phyloP scores from a whole-genome alignment of 2,888 invertebrate genomes.

The Trachelus tabidus region DNA sequence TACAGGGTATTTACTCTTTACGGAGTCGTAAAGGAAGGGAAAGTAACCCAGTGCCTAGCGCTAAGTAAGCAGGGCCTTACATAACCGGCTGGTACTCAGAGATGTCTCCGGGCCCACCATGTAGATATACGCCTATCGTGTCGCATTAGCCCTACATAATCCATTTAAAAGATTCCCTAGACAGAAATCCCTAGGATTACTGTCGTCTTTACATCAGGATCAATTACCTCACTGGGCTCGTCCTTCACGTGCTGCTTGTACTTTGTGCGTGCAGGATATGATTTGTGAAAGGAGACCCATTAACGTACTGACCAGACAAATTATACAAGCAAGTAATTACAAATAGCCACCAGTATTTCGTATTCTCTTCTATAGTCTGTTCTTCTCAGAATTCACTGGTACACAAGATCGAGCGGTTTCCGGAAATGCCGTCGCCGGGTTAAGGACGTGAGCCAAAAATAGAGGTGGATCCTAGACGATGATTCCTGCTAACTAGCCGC shows the following conservation, averaged over 20 bases:
- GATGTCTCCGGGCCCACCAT: constrained; percentile 13
- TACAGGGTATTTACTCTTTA: constrained; percentile 41
- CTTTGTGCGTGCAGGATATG: background rate
- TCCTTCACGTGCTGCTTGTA: background rate
- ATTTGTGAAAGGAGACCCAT: background rate
- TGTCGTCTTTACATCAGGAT: background rate
- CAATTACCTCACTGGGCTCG: background rate
- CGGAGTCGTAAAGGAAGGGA: constrained; percentile 62
- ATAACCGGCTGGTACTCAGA: constrained; percentile 39
- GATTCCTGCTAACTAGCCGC: background rate
- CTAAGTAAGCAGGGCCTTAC: constrained; percentile 48
- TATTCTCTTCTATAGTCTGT: background rate
- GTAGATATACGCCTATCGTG: background rate
- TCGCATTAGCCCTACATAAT: background rate
- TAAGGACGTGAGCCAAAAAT: background rate
- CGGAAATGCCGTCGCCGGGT: background rate
- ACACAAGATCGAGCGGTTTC: background rate
- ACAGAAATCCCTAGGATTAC: background rate
- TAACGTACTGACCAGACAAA: background rate
- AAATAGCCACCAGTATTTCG: background rate
- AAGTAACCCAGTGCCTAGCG: constrained; percentile 52
- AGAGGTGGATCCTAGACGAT: background rate
- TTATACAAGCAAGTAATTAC: background rate
- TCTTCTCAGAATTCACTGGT: background rate
- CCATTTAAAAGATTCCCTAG: background rate